Evolutionary conservation across 64 coral and sea anemone species (phyloP).

Genomic region (Pachyseris speciosa): DNA sequence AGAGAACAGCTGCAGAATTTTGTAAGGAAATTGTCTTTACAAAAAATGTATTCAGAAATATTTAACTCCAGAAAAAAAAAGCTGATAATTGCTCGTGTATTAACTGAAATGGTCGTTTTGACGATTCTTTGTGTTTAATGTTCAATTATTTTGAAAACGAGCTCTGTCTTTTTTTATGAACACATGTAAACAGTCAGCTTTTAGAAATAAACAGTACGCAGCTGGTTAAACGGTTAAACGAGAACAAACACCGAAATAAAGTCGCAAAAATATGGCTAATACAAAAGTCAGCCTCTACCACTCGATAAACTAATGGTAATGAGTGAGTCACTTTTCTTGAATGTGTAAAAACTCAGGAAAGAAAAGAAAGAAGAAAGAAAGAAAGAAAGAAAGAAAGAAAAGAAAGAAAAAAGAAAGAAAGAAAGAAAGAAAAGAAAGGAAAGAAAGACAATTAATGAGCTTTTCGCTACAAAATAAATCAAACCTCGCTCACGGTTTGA

Average conservation of each 20-base stretch:
- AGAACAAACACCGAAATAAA: not conserved
- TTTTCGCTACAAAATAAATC: too few relatives aligned
- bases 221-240: conserved; percentile 24
- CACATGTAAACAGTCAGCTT: conserved; percentile 17
- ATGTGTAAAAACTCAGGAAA: too few relatives aligned
- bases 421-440: too few relatives aligned
- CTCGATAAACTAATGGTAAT: not conserved
- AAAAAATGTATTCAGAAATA: not conserved
- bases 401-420: too few relatives aligned
- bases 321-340: too few relatives aligned
- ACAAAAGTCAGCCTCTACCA: not conserved
- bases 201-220: not conserved
- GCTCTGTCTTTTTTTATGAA: not conserved
- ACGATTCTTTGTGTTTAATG: not conserved
- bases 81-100: not conserved
- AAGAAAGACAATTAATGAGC: too few relatives aligned
- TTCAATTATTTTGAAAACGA: not conserved
- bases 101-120: not conserved
- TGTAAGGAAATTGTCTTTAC: too few relatives aligned
- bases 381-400: too few relatives aligned
- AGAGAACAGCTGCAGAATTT: too few relatives aligned
- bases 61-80: not conserved
- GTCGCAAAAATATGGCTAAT: not conserved
- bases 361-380: too few relatives aligned
- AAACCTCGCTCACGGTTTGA: too few relatives aligned